Evolutionary conservation across 23 tunicate species (phyloP).

Genomic region (Ascidia mentula): DNA sequence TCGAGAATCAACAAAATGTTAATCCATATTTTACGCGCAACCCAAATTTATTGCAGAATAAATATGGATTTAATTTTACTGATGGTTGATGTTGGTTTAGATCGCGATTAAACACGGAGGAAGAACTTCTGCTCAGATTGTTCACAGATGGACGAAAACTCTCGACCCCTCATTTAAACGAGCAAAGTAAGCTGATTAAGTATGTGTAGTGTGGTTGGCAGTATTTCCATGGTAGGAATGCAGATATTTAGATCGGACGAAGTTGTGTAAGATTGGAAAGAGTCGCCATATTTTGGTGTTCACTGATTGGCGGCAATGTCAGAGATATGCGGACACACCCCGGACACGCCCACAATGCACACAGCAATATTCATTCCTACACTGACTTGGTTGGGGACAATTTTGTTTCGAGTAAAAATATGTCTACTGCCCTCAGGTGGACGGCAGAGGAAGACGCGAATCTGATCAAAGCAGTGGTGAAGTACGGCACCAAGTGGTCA

Average conservation of each 20-base stretch:
- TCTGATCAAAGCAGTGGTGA: slow-evolving; percentile 43
- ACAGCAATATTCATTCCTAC: no score
- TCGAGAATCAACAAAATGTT: background rate
- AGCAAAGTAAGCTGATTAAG: slow-evolving; percentile 19
- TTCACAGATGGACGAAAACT: slow-evolving; percentile 74
- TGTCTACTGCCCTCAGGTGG: no score
- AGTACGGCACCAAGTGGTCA: slow-evolving; percentile 74
- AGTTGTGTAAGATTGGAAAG: no score
- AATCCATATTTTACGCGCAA: background rate
- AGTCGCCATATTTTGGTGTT: no score
- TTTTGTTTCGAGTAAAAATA: no score
- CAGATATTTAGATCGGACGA: no score
- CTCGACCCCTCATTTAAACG: slow-evolving; percentile 56
- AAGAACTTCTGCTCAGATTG: slow-evolving; percentile 46
- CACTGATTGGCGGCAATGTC: no score
- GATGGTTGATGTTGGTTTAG: slow-evolving; percentile 20
- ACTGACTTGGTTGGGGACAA: no score
- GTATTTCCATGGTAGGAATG: no score
- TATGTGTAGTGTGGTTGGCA: background rate
- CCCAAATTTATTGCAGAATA: background rate
- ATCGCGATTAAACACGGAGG: slow-evolving; percentile 42
- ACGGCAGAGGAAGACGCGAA: slow-evolving; percentile 67
- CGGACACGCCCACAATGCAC: no score
- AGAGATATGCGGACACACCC: no score
- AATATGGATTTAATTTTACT: no score